Conservation (phyloP, 2,113 vertebrate species). For the Daboia siamensis region DNA sequence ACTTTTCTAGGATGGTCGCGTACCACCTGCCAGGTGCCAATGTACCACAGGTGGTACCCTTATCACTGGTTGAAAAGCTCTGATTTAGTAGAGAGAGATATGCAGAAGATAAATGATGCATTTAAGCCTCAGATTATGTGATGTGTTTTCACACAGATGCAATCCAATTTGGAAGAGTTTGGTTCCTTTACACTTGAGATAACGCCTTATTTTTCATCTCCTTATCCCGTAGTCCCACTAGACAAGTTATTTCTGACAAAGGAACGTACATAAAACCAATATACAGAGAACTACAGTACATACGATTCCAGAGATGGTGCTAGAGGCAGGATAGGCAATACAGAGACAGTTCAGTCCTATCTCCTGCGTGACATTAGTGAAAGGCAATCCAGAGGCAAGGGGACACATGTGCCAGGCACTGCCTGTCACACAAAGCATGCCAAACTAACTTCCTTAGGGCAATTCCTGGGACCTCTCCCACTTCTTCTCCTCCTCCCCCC, state of each 20-base stretch:
- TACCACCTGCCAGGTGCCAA: no score
- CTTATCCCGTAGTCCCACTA: not conserved
- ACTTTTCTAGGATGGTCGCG: no score
- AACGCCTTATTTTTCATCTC: not conserved
- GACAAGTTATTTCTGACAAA: not conserved
- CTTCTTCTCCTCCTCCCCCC: no score
- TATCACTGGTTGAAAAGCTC: no score
- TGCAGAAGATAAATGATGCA: not conserved
- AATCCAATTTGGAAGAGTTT: not conserved
- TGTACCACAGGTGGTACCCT: no score
- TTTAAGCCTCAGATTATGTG: not conserved
- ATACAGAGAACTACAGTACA: not conserved
- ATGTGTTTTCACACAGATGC: not conserved
- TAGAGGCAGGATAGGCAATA: not conserved
- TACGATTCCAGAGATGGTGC: not conserved
- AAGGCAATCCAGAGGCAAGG: not conserved
- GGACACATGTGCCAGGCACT: constrained; percentile 16
- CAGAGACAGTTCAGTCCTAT: not conserved
- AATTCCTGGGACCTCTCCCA: not conserved
- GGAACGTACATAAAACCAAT: not conserved
- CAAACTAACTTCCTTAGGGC: not conserved
- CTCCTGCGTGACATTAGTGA: not conserved
- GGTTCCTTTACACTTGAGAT: not conserved
- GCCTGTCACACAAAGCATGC: not conserved
- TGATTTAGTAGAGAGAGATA: not conserved